Evolutionary conservation across 2,888 invertebrate species (phyloP), one percentile per base, ranked within the genome.

Genomic region (Melipona bicolor): DNA sequence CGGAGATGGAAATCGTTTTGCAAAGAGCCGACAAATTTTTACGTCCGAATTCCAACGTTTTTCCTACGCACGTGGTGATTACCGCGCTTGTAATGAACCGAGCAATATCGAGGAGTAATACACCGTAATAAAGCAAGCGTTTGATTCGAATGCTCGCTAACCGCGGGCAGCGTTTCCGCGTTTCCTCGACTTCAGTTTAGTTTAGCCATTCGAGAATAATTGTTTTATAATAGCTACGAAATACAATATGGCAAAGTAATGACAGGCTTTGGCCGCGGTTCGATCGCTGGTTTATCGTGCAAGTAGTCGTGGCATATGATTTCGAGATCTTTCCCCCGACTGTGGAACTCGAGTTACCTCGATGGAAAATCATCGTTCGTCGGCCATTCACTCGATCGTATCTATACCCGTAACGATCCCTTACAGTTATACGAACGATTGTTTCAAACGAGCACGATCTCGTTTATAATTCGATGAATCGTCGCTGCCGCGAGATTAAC

Each of bases 21-120:
- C 24, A 4, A 27, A 0, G 2, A 9, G 1, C 4, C 21, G 15
- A 56, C 3, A 67, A 69, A 79, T 36, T 27, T 59, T 6, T 54
- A 4, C 52, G 17, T 32, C 24, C 78, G 52, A n/a, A 71, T 67
- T 61, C 24, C 59, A 11, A 17, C 15, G 13, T 69, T 4, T 64
- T 27, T 21, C 27, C n/a, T 65, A 24, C 32, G 21, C 62, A 2
- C 56, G 61, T 76, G 68, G 54, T 69, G 70, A 80, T 87, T 87
- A 78, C 75, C 54, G 36, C 64, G 75, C n/a, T n/a, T n/a, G 2
- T 83, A 89, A 89, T 87, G 74, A 86, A 82, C 79, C 77, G 68
- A 84, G 76, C 59, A 74, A 36, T 36, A 36, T 56, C 56, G 56
- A 21, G 80, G 78, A 50, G 62, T 70, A 87, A 77, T 54, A 77